Evolutionary conservation across 2,113 vertebrate species (phyloP), one percentile per base, ranked within the genome.

Genomic region (Nothocercus julius): DNA sequence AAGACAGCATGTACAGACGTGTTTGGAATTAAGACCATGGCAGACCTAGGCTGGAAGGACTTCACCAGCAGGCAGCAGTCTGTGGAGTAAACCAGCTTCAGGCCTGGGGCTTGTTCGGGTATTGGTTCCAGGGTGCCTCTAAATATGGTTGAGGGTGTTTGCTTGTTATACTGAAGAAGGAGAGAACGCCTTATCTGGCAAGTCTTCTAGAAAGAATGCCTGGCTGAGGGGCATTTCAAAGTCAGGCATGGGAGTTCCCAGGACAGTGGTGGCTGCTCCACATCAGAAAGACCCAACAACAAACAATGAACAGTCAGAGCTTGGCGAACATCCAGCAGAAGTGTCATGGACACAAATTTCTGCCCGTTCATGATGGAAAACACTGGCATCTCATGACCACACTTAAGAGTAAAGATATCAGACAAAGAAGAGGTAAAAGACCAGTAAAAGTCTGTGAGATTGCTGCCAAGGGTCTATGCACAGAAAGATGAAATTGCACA

Each of bases 401-500:
- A 36, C n/a, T 22, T 36, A 45, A 19, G 15, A 40, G 10, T 32
- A 67, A 32, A 73, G n/a, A 58, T 8, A 56, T 5, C 38, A 25
- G 19, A 5, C 18, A 44, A 79, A 89, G 49, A 47, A 74, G 42
- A 10, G 1, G 8, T 53, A 30, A 32, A 61, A 42, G 16, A 32
- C 27, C 20, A 25, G 2, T 73, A n/a, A 66, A 75, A 54, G 54
- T 68, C 10, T 38, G 11, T 64, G 30, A 80, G 24, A 45, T 87
- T 75, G 11, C 49, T 92, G 16, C 25, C 2, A 38, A 34, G 34
- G 58, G 2, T 30, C 18, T 5, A 21, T 0, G 54, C 17, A 30
- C 9, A 56, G 25, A 4, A 51, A 27, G 0, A 0, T 1, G 1
- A 4, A 61, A 25, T 19, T 89, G 20, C 30, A 54, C 17, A 56